These are phyloP conservation scores for Tetranychus piercei DNA, from an alignment of 2,888 invertebrate genomes.

Conservation along the genomic window DNA sequence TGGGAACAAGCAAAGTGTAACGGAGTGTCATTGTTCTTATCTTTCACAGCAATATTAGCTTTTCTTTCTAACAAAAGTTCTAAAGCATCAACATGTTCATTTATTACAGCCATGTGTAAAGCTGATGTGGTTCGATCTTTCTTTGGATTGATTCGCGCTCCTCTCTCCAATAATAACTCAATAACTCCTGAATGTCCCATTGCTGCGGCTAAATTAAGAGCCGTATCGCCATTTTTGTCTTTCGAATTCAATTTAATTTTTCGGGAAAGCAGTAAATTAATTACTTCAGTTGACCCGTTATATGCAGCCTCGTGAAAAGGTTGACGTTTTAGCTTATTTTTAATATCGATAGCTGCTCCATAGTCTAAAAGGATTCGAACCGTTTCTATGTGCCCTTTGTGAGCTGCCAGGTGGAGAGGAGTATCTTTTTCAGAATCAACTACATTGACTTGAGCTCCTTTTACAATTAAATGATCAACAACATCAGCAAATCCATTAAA, in stretches of 20 bases:
- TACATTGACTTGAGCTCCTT: conserved; percentile 74
- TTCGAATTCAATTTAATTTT: conserved; percentile 61
- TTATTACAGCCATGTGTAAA: not conserved
- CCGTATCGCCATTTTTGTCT: conserved; percentile 87
- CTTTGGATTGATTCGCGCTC: conserved; percentile 46
- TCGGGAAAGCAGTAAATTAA: conserved; percentile 48
- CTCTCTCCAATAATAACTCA: conserved; percentile 74
- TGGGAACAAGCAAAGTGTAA: conserved; percentile 32
- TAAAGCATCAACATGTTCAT: not conserved
- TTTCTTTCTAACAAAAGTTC: not conserved
- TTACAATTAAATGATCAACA: not conserved
- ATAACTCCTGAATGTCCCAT: conserved; percentile 96
- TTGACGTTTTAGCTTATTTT: conserved; percentile 47
- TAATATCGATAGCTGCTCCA: not conserved
- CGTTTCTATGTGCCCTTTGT: conserved; percentile 82
- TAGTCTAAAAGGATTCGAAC: conserved; percentile 55
- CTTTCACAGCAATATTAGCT: not conserved
- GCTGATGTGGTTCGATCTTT: not conserved
- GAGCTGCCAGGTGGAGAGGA: conserved; percentile 91
- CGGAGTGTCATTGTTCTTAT: conserved; percentile 27
- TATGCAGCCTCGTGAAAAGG: conserved; percentile 76
- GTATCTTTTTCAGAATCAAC: conserved; percentile 84
- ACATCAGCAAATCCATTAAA: not conserved
- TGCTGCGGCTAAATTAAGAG: conserved; percentile 88
- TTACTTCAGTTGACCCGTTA: conserved; percentile 87